phyloP scores from a whole-genome alignment of 1,140 invertebrate genomes.

The Tetramorium alpestre region DNA sequence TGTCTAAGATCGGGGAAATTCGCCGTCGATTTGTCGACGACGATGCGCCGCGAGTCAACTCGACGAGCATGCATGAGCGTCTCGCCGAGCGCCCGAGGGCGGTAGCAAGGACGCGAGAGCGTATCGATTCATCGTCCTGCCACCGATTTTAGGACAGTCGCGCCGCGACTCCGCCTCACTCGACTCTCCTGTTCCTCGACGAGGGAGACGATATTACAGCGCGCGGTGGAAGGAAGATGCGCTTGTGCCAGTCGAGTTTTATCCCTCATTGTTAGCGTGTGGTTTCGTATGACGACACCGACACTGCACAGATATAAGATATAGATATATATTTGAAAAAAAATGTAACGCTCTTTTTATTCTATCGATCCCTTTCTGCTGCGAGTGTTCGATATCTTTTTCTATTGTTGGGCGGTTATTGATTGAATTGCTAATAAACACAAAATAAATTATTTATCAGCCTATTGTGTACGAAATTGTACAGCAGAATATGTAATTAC shows the following conservation, averaged over 20 bases:
- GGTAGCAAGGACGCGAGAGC: slow-evolving; percentile 8
- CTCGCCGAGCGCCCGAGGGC: background rate
- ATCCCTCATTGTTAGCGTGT: background rate
- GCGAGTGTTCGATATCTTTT: background rate
- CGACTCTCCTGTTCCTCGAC: slow-evolving; percentile 12
- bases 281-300: too few species aligned
- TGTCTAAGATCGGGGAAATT: background rate
- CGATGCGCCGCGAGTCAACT: background rate
- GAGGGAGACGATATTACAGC: background rate
- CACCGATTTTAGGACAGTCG: slow-evolving; percentile 45
- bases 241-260: background rate
- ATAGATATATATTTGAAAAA: background rate
- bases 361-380: background rate
- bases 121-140: slow-evolving; percentile 47
- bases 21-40: background rate
- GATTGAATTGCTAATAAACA: background rate
- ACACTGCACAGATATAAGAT: background rate
- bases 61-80: background rate
- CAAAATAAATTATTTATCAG: background rate
- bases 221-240: background rate
- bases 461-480: background rate
- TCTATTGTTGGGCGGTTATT: background rate
- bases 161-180: slow-evolving; percentile 36
- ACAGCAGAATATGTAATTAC: too few species aligned
- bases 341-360: background rate